Conservation (phyloP, 1,140 invertebrate species). For the Pemphigus obesinymphae region DNA sequence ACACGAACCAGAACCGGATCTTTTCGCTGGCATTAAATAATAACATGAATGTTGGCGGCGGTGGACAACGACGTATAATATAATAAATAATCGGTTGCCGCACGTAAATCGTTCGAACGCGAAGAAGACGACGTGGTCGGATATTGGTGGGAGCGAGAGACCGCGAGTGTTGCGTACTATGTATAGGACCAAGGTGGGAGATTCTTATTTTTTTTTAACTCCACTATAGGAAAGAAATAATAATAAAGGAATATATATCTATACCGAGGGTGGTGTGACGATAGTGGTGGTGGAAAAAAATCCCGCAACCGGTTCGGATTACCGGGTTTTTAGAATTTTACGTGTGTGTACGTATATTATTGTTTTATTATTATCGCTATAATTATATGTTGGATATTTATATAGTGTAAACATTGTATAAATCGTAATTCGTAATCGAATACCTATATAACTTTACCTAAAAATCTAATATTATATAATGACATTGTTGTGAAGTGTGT, state of each 20-base stretch:
- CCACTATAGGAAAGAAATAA: background rate
- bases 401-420: no score
- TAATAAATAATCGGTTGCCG: slow-evolving; percentile 31
- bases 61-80: background rate
- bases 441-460: no score
- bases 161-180: no score
- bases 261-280: background rate
- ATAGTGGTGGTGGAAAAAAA: background rate
- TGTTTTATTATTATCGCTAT: background rate
- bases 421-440: no score
- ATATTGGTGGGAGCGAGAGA: slow-evolving; percentile 14
- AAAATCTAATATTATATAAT: background rate
- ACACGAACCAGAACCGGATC: slow-evolving; percentile 37
- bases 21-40: slow-evolving; percentile 32
- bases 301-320: slow-evolving; percentile 26
- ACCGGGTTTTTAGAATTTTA: slow-evolving; percentile 38
- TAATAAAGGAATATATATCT: background rate
- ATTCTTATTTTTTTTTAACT: no score
- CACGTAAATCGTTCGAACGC: slow-evolving; percentile 19
- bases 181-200: background rate
- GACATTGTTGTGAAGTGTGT: background rate
- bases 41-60: slow-evolving; percentile 3
- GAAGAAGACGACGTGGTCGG: background rate
- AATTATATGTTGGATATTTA: background rate
- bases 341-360: background rate